A percentile compares a stretch with the other conserved stretches of the same genome.
Evolutionary conservation across 1,140 invertebrate genomes (phyloP).

Genomic region (Prorops nasuta): DNA sequence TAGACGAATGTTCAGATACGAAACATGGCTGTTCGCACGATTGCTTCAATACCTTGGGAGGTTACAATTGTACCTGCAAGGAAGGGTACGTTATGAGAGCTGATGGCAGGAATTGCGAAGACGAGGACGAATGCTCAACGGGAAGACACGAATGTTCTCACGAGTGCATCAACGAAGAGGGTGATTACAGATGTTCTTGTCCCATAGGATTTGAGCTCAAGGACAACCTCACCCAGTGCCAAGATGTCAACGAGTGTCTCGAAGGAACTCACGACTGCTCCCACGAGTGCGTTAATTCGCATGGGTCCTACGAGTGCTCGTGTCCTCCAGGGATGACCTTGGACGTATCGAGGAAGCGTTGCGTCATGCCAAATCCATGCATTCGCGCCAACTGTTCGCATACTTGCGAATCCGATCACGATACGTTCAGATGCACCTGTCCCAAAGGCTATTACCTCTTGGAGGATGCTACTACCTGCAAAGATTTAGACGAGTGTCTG

Average conservation of each 20-base stretch:
- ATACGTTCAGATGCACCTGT: slow-evolving; percentile 56
- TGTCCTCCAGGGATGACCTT: slow-evolving; percentile 39
- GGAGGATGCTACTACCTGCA: slow-evolving; percentile 32
- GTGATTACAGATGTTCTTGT: slow-evolving; percentile 65
- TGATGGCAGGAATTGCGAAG: slow-evolving; percentile 61
- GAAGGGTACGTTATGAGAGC: slow-evolving; percentile 53
- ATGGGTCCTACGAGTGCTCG: slow-evolving; percentile 55
- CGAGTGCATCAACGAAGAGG: slow-evolving; percentile 65
- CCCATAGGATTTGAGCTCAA: slow-evolving; percentile 60
- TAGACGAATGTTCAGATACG: slow-evolving; percentile 49
- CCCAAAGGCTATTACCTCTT: slow-evolving; percentile 31
- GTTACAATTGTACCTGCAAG: slow-evolving; percentile 60
- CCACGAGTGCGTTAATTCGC: slow-evolving; percentile 58
- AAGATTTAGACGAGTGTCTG: slow-evolving; percentile 77
- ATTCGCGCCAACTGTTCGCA: slow-evolving; percentile 51
- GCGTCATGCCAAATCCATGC: slow-evolving; percentile 9
- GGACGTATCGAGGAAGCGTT: not conserved
- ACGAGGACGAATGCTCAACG: slow-evolving; percentile 55
- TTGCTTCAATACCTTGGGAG: slow-evolving; percentile 45
- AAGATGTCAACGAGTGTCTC: slow-evolving; percentile 63
- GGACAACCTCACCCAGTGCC: slow-evolving; percentile 51
- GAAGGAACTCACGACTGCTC: slow-evolving; percentile 58
- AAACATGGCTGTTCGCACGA: slow-evolving; percentile 27
- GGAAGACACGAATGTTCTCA: slow-evolving; percentile 54
- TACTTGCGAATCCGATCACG: slow-evolving; percentile 54